Percentiles rank a stretch among this genome's conserved stretches.
Evolutionary conservation across 2,888 invertebrate species (phyloP).

Genomic region (Luperina nickerlii): DNA sequence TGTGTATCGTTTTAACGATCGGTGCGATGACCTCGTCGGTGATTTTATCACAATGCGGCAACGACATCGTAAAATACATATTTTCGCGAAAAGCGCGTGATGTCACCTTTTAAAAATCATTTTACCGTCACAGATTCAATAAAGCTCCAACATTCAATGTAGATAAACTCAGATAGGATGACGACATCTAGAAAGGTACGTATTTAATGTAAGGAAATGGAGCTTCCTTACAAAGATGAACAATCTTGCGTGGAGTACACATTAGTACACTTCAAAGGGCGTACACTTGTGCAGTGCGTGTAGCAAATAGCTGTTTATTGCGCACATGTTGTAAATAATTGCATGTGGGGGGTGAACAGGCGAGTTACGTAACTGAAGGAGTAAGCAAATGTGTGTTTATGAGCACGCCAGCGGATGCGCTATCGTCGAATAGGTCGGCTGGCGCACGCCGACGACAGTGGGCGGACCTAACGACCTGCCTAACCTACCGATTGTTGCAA

Average conservation of each 20-base stretch:
- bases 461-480: constrained; percentile 71
- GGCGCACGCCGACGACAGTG: constrained; percentile 61
- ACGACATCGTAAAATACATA: constrained; percentile 72
- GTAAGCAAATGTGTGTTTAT: constrained; percentile 64
- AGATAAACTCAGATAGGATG: constrained; percentile 35
- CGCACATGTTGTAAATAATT: constrained; percentile 50
- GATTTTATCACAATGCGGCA: constrained; percentile 78
- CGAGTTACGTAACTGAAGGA: constrained; percentile 55
- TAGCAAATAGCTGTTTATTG: constrained; percentile 56
- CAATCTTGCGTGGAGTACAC: constrained; percentile 28
- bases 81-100: constrained; percentile 73
- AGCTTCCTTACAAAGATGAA: constrained; percentile 34
- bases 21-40: constrained; percentile 74
- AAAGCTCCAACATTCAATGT: constrained; percentile 31
- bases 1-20: constrained; percentile 68
- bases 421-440: constrained; percentile 60
- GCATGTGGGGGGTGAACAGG: constrained; percentile 46
- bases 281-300: constrained; percentile 49
- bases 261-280: constrained; percentile 45
- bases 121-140: constrained; percentile 30
- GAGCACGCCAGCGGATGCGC: constrained; percentile 65
- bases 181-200: constrained; percentile 34
- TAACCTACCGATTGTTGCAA: constrained; percentile 75
- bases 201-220: constrained; percentile 32
- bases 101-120: constrained; percentile 66